Evolutionary conservation across 1,140 invertebrate genomes (phyloP).

Genomic region (Steinernema feltiae): DNA sequence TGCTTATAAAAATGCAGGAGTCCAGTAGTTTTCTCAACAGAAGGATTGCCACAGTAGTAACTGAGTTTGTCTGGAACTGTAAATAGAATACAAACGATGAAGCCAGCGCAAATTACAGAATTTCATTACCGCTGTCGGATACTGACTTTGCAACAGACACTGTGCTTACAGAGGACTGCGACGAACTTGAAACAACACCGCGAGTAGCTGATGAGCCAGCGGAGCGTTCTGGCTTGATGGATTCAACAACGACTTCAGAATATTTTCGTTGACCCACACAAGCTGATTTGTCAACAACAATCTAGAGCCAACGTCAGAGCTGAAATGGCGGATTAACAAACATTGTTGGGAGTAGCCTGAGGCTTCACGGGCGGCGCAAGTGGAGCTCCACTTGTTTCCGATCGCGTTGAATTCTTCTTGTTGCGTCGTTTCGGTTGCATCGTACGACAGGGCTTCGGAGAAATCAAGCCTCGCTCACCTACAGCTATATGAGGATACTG

Average conservation of each 20-base stretch:
- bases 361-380: not conserved
- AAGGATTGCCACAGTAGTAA: conserved; percentile 91
- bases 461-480: not conserved
- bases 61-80: conserved; percentile 34
- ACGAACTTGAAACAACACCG: not conserved
- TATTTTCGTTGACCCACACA: conserved; percentile 38
- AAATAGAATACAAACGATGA: conserved; percentile 27
- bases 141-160: too few relatives aligned
- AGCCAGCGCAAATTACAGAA: too few relatives aligned
- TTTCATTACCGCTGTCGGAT: too few relatives aligned
- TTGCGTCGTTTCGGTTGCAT: not conserved
- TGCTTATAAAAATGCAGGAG: conserved; percentile 92
- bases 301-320: too few relatives aligned
- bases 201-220: too few relatives aligned
- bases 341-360: not conserved
- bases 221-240: conserved; percentile 18
- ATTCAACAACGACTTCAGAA: conserved; percentile 45
- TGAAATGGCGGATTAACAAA: not conserved
- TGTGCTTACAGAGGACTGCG: conserved; percentile 17
- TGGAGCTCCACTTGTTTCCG: not conserved
- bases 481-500: not conserved
- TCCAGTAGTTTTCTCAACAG: conserved; percentile 90
- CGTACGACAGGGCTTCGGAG: not conserved
- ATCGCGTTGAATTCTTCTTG: not conserved
- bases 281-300: not conserved